Percentiles rank a stretch among this genome's conserved stretches.
Evolutionary conservation across 1,140 invertebrate species (phyloP).

Genomic region (Macrotrachela quadricornifera): DNA sequence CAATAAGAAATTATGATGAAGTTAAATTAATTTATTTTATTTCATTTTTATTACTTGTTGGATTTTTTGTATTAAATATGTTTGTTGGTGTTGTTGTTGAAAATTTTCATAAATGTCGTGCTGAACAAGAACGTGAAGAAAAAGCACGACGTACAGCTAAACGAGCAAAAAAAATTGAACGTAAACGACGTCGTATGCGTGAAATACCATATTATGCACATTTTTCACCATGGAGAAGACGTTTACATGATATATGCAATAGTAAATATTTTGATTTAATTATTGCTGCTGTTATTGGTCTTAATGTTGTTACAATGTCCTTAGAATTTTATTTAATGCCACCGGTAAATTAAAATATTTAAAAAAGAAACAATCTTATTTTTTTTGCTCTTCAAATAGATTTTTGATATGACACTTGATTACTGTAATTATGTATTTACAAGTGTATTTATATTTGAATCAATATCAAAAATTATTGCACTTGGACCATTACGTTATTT

Average conservation of each 20-base stretch:
- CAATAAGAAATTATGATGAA: slow-evolving; percentile 89
- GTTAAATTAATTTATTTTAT: slow-evolving; percentile 97
- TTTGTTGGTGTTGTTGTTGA: slow-evolving; percentile 98
- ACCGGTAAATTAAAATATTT: slow-evolving; percentile 32
- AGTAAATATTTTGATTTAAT: slow-evolving; percentile 98
- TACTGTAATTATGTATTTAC: slow-evolving; percentile 99
- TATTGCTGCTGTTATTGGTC: slow-evolving; percentile 92
- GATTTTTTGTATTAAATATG: slow-evolving; percentile 99
- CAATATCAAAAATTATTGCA: slow-evolving; percentile 79
- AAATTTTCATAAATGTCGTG: slow-evolving; percentile 94
- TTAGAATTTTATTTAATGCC: slow-evolving; percentile 99
- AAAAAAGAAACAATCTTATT: neutral
- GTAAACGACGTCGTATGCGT: slow-evolving; percentile 76
- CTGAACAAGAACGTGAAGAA: slow-evolving; percentile 96
- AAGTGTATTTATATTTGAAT: slow-evolving; percentile 92
- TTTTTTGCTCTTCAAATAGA: slow-evolving; percentile 36
- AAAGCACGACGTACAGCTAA: slow-evolving; percentile 76
- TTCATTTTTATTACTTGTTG: slow-evolving; percentile 87
- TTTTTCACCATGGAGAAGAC: slow-evolving; percentile 63
- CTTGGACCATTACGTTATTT: slow-evolving; percentile 72
- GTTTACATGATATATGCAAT: slow-evolving; percentile 84
- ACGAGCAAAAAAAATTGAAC: slow-evolving; percentile 76
- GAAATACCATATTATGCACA: slow-evolving; percentile 81
- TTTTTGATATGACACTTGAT: slow-evolving; percentile 72
- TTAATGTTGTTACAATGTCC: slow-evolving; percentile 98